phyloP scores from a whole-genome alignment of 30 jellyfish, hydroid and myxozoan genomes.

The Morbakka virulenta region DNA sequence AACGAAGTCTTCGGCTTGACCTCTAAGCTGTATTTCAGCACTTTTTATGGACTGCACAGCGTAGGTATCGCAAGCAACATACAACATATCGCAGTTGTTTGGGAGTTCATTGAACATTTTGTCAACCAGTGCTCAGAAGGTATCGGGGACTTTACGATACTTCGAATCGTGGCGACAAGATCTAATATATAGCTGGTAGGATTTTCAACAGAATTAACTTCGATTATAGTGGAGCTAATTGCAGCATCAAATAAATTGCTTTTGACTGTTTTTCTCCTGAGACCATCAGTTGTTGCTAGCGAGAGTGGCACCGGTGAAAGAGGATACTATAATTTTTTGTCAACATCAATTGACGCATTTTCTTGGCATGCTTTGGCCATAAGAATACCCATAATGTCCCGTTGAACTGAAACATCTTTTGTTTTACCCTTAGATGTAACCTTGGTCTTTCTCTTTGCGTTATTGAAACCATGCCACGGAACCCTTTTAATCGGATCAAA shows the following conservation, averaged over 20 bases:
- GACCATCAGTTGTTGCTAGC: slow-evolving; percentile 45
- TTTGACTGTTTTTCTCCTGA: slow-evolving; percentile 37
- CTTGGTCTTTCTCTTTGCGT: slow-evolving; percentile 19
- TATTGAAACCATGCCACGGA: slow-evolving; percentile 21
- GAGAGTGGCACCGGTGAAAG: slow-evolving; percentile 40
- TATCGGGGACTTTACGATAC: slow-evolving; percentile 19
- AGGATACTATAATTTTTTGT: slow-evolving; percentile 6
- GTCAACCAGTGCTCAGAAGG: slow-evolving; percentile 11
- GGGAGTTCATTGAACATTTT: not conserved
- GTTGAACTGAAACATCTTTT: slow-evolving; percentile 35
- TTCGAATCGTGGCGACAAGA: slow-evolving; percentile 30
- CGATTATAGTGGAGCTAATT: slow-evolving; percentile 15
- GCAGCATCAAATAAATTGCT: slow-evolving; percentile 37
- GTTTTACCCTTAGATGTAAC: slow-evolving; percentile 22
- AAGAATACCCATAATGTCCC: slow-evolving; percentile 29
- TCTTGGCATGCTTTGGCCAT: slow-evolving; percentile 39
- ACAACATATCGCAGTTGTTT: not conserved
- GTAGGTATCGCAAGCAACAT: slow-evolving; percentile 18
- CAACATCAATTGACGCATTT: slow-evolving; percentile 23
- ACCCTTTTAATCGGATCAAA: slow-evolving; percentile 32
- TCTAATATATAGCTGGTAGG: slow-evolving; percentile 16
- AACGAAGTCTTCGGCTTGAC: slow-evolving; percentile 13
- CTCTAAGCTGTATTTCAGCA: slow-evolving; percentile 8
- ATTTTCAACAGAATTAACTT: slow-evolving; percentile 2
- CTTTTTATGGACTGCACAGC: not conserved